Base-by-base conservation (phyloP, 2,113 vertebrate genomes). In the Strix uralensis region DNA sequence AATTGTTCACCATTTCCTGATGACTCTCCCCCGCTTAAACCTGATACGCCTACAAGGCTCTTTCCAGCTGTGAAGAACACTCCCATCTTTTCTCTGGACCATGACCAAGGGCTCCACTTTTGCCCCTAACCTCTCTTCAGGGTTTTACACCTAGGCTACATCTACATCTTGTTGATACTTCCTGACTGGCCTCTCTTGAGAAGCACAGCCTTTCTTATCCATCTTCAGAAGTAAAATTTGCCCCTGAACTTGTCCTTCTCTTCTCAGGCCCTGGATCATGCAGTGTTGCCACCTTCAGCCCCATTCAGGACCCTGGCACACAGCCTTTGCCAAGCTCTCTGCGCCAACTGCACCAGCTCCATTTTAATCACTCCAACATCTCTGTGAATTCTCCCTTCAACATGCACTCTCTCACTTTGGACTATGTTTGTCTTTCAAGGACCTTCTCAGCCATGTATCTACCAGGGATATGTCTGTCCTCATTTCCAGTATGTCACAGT, bases 391-490 rank as follows among this genome's bases (percentile, higher is more conserved):
- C 13, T 44, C 23, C 11, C 58, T 51, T 46, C 65, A 87, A 18
- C 15, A 18, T 0, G 0, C 8, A 44, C 10, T 44, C 4, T 79
- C 36, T 65, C 18, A 25, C 23, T 51, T 63, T 1, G 1, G 13
- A 34, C 27, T 62, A 10, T 5, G 4, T 51, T 78, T 65, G 82
- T 65, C 55, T 77, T 52, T 65, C 44, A 40, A 58, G 51, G 20
- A 83, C 17, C 14, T 88, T 71, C 49, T 55, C 44, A 65, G 55
- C 7, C 18, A 38, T 8, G 16, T 58, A 46, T 40, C 34, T 22
- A 51, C 36, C 16, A 57, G n/a, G 11, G 12, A 66, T 46, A 10
- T 3, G 4, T 42, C 8, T 82, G 36, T n/a, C 18, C 65, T 85
- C 19, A 46, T 55, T 78, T 81, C 74, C n/a, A 30, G 18, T n/a